A percentile compares a stretch with the other conserved stretches of the same genome.
phyloP scores from a whole-genome alignment of 2,888 invertebrate species.

The Rhamnusium bicolor region DNA sequence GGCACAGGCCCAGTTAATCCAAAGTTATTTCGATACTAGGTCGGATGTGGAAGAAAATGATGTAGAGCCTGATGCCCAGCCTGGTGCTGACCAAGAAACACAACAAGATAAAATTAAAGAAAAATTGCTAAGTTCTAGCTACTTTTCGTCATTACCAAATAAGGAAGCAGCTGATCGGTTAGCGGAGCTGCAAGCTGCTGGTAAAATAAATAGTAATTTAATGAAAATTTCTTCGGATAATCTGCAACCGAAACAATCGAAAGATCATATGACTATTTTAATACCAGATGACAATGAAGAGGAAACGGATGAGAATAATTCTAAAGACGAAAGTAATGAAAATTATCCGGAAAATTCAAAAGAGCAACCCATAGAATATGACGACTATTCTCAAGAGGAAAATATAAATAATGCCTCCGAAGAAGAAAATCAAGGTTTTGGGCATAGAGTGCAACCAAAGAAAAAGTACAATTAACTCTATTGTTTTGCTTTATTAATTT shows the following conservation, averaged over 20 bases:
- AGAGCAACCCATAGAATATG: slow-evolving; percentile 53
- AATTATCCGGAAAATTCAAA: slow-evolving; percentile 28
- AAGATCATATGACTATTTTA: slow-evolving; percentile 74
- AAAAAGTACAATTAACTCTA: not conserved
- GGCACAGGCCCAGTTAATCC: slow-evolving; percentile 61
- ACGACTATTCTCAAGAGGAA: slow-evolving; percentile 55
- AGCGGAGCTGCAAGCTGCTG: slow-evolving; percentile 75
- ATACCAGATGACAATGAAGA: slow-evolving; percentile 66
- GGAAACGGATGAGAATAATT: slow-evolving; percentile 40
- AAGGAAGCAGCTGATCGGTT: slow-evolving; percentile 77
- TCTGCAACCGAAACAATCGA: slow-evolving; percentile 68
- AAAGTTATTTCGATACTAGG: slow-evolving; percentile 61
- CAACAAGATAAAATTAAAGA: slow-evolving; percentile 39
- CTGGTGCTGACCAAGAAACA: slow-evolving; percentile 41
- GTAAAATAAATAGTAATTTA: slow-evolving; percentile 71
- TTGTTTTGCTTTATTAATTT: not conserved
- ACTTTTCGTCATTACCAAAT: slow-evolving; percentile 77
- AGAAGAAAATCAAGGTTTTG: slow-evolving; percentile 50
- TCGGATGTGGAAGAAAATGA: slow-evolving; percentile 51
- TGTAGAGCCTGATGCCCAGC: slow-evolving; percentile 59
- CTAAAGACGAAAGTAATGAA: slow-evolving; percentile 48
- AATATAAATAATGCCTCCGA: slow-evolving; percentile 33
- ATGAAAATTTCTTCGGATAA: slow-evolving; percentile 64
- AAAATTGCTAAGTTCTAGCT: slow-evolving; percentile 69
- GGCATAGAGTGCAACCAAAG: slow-evolving; percentile 59